These are phyloP conservation scores for Perccottus glenii DNA, from an alignment of 2,113 vertebrate species.

Conservation along the genomic window DNA sequence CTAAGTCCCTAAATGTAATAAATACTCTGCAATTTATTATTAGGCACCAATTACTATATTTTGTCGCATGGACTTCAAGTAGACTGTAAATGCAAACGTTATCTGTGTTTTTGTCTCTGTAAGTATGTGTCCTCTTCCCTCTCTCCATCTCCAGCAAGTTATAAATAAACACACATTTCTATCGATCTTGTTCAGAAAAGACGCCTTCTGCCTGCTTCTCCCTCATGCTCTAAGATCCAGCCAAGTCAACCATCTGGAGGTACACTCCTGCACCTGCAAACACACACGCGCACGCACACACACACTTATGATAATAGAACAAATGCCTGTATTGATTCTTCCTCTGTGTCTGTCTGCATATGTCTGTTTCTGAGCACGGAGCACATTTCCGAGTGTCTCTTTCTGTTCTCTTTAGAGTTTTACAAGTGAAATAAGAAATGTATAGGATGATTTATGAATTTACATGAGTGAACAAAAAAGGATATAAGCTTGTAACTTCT, in stretches of 20 bases:
- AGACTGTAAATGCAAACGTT: no score
- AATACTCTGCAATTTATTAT: no score
- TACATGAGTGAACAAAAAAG: no score
- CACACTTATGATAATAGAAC: constrained; percentile 75
- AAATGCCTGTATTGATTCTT: constrained; percentile 78
- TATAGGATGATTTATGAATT: no score
- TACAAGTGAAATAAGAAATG: no score
- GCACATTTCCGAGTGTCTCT: constrained; percentile 11
- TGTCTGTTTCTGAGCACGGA: constrained; percentile 28
- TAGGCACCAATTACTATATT: no score
- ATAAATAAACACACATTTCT: constrained; percentile 47
- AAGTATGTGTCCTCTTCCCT: not conserved
- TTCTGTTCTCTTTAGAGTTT: constrained; percentile 17
- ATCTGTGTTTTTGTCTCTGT: no score
- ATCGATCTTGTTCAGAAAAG: constrained; percentile 63
- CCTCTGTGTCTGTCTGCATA: constrained; percentile 42
- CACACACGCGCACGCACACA: constrained; percentile 48
- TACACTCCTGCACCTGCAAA: constrained; percentile 55
- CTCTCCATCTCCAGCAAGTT: not conserved
- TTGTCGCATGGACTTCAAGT: no score
- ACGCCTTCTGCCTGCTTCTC: constrained; percentile 64
- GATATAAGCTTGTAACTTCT: no score
- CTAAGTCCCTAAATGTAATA: no score
- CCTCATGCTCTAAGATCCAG: constrained; percentile 66
- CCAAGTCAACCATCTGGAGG: constrained; percentile 73